These are phyloP conservation scores for Thyatira batis DNA, from an alignment of 2,888 invertebrate species.

Conservation along the genomic window DNA sequence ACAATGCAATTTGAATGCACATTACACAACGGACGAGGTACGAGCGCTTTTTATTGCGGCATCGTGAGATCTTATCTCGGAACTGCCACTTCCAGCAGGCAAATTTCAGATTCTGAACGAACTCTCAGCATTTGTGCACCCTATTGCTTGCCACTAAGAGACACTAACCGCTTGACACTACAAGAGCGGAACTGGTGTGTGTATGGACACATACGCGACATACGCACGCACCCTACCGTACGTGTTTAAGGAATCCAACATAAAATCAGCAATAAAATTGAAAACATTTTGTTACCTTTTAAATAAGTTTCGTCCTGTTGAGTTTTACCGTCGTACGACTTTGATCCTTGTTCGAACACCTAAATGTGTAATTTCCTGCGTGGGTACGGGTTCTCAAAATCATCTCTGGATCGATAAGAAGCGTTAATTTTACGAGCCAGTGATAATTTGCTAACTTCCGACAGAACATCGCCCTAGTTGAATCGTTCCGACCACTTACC, in stretches of 20 bases:
- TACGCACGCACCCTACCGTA: conserved; percentile 64
- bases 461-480: conserved; percentile 78
- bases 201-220: conserved; percentile 53
- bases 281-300: conserved; percentile 82
- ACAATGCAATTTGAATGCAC: conserved; percentile 83
- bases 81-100: conserved; percentile 82
- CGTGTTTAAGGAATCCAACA: conserved; percentile 79
- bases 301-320: conserved; percentile 73
- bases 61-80: conserved; percentile 81
- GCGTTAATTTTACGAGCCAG: conserved; percentile 82
- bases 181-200: conserved; percentile 50
- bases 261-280: conserved; percentile 82
- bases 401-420: conserved; percentile 80
- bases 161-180: conserved; percentile 45
- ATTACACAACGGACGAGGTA: conserved; percentile 82
- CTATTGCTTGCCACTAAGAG: conserved; percentile 54
- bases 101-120: conserved; percentile 74
- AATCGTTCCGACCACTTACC: conserved; percentile 75
- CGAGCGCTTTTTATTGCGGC: conserved; percentile 82
- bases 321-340: conserved; percentile 46
- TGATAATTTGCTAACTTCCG: conserved; percentile 83
- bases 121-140: conserved; percentile 55
- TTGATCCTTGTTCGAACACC: conserved; percentile 54
- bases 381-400: conserved; percentile 54
- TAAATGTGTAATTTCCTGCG: conserved; percentile 59